These are phyloP conservation scores for Cotesia glomerata DNA, from an alignment of 1,140 invertebrate species.

Conservation along the genomic window DNA sequence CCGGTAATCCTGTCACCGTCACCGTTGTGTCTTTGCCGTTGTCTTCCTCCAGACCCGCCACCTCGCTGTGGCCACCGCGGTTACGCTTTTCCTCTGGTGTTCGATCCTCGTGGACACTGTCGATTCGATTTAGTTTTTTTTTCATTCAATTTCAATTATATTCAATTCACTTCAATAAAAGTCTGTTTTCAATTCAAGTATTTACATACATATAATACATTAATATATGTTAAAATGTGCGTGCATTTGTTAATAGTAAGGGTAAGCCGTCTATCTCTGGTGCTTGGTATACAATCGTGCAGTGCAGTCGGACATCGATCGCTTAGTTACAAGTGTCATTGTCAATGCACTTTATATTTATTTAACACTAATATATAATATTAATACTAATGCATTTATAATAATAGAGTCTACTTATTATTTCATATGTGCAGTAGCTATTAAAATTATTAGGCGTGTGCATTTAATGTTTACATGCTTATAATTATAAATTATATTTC, in stretches of 20 bases:
- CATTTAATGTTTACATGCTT: too few relatives aligned
- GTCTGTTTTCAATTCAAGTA: background rate
- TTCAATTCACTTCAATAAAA: background rate
- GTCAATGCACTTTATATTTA: background rate
- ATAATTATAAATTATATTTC: too few relatives aligned
- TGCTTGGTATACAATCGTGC: constrained; percentile 6
- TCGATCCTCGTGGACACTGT: constrained; percentile 59
- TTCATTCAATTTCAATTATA: constrained; percentile 1
- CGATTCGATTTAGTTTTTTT: constrained; percentile 36
- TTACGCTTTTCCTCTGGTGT: constrained; percentile 40
- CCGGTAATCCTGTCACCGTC: constrained; percentile 44
- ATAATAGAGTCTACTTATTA: too few relatives aligned
- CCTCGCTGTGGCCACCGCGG: constrained; percentile 43
- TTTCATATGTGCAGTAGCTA: too few relatives aligned
- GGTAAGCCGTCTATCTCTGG: background rate
- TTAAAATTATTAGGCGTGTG: too few relatives aligned
- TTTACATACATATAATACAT: background rate
- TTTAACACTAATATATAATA: too few relatives aligned
- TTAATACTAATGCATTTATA: too few relatives aligned
- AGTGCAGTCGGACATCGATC: constrained; percentile 29
- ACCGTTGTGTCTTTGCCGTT: constrained; percentile 42
- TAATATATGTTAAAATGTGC: background rate
- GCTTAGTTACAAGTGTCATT: background rate
- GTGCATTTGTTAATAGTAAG: constrained; percentile 1
- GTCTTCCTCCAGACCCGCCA: constrained; percentile 47